Base-by-base conservation (phyloP, 2,113 vertebrate species). In the Platichthys flesus region DNA sequence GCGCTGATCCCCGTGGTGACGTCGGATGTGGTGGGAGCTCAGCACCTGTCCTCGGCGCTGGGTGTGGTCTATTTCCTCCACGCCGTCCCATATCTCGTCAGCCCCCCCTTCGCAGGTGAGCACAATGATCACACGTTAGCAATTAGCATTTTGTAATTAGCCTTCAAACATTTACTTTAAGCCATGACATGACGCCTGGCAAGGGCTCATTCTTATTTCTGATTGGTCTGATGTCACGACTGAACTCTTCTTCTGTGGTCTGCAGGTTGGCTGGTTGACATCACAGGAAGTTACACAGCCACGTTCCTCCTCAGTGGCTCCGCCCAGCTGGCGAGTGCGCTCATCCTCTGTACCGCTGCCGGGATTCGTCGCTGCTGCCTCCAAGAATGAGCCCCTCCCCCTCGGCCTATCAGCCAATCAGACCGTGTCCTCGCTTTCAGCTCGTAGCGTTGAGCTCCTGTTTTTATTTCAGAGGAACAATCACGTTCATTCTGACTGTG, bases 21-120 rank as follows among this genome's bases (percentile, higher is more conserved):
- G 0, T 96, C 96, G 10, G 97, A 98, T 66, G 93, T 97, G 12
- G 97, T 98, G 68, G 96, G 97, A 54, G 93, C 94, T 5, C 58
- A 89, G 5, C 94, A 93, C 78, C 92, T 98, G 73, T 97, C 97
- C 0, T 96, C 96, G 5, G 97, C 97, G 0, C 94, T 99, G 10
- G 97, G 97, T 0, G 93, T 98, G 3, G 95, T 98, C 28, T 98
- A 96, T 82, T 98, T 98, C 82, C 95, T 99, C 35, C 97, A 99
- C 1, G 97, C 96, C 40, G 89, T 99, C 76, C 97, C 97, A 0
- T 99, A 98, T 60, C 93, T 99, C 57, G 76, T 99, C 89, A 98
- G 97, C 91, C 97, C 97, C 0, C 97, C 97, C 0, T 92, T 96
- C 1, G 96, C 96, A 96, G 97, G 97, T 98, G 71, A 93, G 95